Conservation (phyloP, 2,797 vertebrate species). For the Euphonia xanthogaster region DNA sequence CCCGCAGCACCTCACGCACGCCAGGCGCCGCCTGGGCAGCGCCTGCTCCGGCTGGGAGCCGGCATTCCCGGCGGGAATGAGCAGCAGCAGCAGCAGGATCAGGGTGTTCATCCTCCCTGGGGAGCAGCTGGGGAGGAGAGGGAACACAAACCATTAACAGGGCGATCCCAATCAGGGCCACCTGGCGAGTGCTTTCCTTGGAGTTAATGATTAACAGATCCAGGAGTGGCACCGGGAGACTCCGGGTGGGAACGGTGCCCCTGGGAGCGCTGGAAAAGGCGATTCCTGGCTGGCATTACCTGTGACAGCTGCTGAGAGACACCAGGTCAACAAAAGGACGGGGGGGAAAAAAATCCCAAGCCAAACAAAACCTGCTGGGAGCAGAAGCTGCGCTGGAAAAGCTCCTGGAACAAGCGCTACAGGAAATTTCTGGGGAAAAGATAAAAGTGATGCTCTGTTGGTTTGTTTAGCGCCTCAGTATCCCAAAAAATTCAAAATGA, state of each 20-base stretch:
- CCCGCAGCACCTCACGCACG: conserved; percentile 80
- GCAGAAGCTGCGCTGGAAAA: background rate
- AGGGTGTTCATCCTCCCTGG: background rate
- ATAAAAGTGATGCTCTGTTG: background rate
- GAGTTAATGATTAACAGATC: conserved; percentile 16
- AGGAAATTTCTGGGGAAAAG: background rate
- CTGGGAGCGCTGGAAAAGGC: background rate
- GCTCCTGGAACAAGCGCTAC: background rate
- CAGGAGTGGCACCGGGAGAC: background rate
- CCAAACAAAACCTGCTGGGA: background rate
- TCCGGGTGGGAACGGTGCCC: background rate
- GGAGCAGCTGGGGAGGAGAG: background rate
- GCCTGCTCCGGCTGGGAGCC: background rate
- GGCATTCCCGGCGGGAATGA: accelerated
- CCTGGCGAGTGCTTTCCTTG: background rate
- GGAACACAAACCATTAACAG: background rate
- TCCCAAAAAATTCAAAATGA: background rate
- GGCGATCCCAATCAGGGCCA: background rate
- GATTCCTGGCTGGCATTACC: background rate
- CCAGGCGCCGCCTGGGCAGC: background rate
- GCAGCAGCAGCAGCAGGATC: background rate
- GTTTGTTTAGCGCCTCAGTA: background rate
- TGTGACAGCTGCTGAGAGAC: background rate
- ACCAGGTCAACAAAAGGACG: background rate
- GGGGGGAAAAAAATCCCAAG: background rate